Conservation (phyloP, 2,888 invertebrate genomes). For the Omphaloscelis lunosa region DNA sequence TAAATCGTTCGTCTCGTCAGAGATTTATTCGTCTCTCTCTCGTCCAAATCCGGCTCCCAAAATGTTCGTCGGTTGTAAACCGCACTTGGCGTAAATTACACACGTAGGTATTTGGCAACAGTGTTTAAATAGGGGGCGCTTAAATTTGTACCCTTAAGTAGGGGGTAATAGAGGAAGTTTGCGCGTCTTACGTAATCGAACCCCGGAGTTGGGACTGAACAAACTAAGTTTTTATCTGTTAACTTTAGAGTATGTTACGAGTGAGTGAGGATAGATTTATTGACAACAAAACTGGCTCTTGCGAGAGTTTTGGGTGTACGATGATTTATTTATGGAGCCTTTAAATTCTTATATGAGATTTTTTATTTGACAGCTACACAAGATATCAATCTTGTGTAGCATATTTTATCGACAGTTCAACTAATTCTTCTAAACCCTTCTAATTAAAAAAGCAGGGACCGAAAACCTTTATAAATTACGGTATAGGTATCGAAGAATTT, state of each 20-base stretch:
- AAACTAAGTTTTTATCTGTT: conserved; percentile 86
- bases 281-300: conserved; percentile 75
- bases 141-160: conserved; percentile 80
- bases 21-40: conserved; percentile 82
- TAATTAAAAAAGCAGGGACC: not conserved
- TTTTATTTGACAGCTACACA: conserved; percentile 53
- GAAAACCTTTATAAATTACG: too few species aligned
- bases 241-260: conserved; percentile 80
- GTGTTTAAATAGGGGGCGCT: conserved; percentile 84
- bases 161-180: conserved; percentile 84
- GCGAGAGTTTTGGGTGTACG: conserved; percentile 54
- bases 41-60: conserved; percentile 67
- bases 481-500: too few species aligned
- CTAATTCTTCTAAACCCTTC: not conserved
- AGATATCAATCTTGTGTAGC: too few species aligned
- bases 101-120: conserved; percentile 81
- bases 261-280: conserved; percentile 80
- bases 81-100: conserved; percentile 83
- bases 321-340: conserved; percentile 61
- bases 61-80: conserved; percentile 78
- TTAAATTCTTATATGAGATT: conserved; percentile 41
- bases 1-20: conserved; percentile 83
- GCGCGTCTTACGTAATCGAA: conserved; percentile 83
- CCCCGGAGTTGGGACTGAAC: conserved; percentile 74
- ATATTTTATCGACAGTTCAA: conserved; percentile 25